Evolutionary conservation across 2,797 vertebrate genomes (phyloP), one percentile per base, ranked within the genome.

Genomic region (Tapera naevia): DNA sequence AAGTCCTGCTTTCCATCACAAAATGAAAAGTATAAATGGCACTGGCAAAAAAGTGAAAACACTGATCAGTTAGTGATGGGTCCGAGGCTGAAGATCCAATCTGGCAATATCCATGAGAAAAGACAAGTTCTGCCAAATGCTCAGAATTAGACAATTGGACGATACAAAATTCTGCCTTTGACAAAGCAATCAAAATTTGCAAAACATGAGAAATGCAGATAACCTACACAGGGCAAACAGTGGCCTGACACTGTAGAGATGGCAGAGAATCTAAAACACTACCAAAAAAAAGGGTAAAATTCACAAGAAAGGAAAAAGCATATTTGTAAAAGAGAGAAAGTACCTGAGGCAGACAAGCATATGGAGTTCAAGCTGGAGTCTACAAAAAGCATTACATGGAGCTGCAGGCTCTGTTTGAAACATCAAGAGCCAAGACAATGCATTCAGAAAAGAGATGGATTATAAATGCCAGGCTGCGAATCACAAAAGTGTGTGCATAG

Each of bases 341-440:
- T 51, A 89, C 82, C 89, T 70, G 57, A 70, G 86, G 94, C 74
- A 87, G 86, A 88, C 37, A 92, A 92, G 65, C 83, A 87, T 87
- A 89, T 78, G 92, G 82, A 92, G 70, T 88, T 76, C 83, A 94
- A 88, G 61, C 83, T 92, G 83, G 57, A 92, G 57, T 32, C 80
- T 92, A 90, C 83, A 90, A 79, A 87, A 94, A 94, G 43, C 61
- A 79, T 81, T 92, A 90, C 86, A 85, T 22, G 80, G 57, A 88
- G 61, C 92, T 95, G 66, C 71, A 92, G 86, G 89, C 86, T 87
- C 65, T 66, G 41, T 72, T 81, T 51, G 75, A 85, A 92, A 92
- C 80, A 85, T 85, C 75, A 94, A 94, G 83, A 53, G 43, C 71
- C 62, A 81, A 70, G 83, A 88, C 84, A 81, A 88, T 70, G 66